Evolutionary conservation across 2,888 invertebrate species (phyloP), one percentile per base, ranked within the genome.

Genomic region (Tribolium freemani): DNA sequence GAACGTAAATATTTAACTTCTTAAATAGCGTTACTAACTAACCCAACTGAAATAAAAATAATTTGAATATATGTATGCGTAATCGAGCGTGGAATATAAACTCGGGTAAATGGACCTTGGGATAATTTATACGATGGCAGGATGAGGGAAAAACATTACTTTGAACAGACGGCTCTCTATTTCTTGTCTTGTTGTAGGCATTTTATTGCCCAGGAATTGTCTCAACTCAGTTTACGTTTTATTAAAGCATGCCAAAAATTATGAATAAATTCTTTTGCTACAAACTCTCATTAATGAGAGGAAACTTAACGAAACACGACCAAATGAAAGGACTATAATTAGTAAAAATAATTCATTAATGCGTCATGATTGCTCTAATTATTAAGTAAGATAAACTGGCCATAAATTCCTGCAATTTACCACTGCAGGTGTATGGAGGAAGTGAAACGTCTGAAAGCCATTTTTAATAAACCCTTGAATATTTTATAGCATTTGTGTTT

Each of bases 71-170:
- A 50, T 81, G 77, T 75, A 79, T 79, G 79, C 78, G 82, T 83
- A 84, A 84, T 84, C 82, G 83, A 82, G 78, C 83, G 81, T 80
- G 82, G 83, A 82, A 83, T 83, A 84, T 83, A 82, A 82, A 82
- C 78, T 81, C 76, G 56, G 77, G 74, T 79, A 81, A 83, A 80
- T 81, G 83, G 79, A 75, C 75, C 79, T 74, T 76, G 77, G 58
- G 74, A 76, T 78, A 80, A 83, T 83, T 83, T 83, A 83, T 82
- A 78, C 72, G 75, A 64, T 71, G 76, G 76, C 45, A 51, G 63
- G 64, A 56, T 71, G 63, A 54, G 61, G 38, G 46, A 61, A 46
- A 50, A 50, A 30, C 48, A 38, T 61, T 51, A 56, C 46, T 45
- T 54, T 61, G 5, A 44, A 51, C 54, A 73, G 56, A 58, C 60